Evolutionary conservation across 2,888 invertebrate species (phyloP).

Genomic region (Ormyrus nitidulus): DNA sequence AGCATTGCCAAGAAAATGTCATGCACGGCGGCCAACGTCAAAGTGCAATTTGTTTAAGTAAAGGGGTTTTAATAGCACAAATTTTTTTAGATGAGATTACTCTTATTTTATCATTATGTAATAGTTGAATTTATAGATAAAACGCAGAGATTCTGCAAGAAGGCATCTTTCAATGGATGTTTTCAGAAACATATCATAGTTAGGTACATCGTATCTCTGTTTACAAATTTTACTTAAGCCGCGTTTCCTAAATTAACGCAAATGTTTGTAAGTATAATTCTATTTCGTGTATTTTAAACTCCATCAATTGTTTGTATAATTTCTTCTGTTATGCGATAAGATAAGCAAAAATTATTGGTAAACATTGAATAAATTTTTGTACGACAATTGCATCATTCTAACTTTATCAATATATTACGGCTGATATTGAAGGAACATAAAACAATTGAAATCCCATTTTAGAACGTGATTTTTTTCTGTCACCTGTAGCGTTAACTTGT

Average conservation of each 20-base stretch:
- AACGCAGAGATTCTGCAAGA: too few relatives aligned
- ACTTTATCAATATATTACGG: conserved; percentile 38
- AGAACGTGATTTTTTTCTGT: background rate
- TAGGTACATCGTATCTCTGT: background rate
- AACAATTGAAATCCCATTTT: conserved; percentile 51
- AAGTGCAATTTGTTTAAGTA: too few relatives aligned
- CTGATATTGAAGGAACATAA: conserved; percentile 24
- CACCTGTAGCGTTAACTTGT: background rate
- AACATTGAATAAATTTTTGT: conserved; percentile 52
- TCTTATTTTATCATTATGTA: too few relatives aligned
- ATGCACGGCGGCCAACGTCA: background rate
- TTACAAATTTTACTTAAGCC: background rate
- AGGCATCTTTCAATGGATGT: too few relatives aligned
- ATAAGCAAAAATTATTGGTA: conserved; percentile 53
- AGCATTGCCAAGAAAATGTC: background rate
- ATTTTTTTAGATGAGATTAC: too few relatives aligned
- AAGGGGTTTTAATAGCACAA: too few relatives aligned
- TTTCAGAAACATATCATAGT: too few relatives aligned
- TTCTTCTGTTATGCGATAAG: conserved; percentile 46
- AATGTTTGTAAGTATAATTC: conserved; percentile 18
- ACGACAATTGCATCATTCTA: conserved; percentile 40
- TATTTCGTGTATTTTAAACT: conserved; percentile 38
- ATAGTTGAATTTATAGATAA: too few relatives aligned
- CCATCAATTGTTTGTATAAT: conserved; percentile 50
- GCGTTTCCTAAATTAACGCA: conserved; percentile 1